Conservation (phyloP, 2,888 invertebrate genomes). For the Parnassius smintheus region DNA sequence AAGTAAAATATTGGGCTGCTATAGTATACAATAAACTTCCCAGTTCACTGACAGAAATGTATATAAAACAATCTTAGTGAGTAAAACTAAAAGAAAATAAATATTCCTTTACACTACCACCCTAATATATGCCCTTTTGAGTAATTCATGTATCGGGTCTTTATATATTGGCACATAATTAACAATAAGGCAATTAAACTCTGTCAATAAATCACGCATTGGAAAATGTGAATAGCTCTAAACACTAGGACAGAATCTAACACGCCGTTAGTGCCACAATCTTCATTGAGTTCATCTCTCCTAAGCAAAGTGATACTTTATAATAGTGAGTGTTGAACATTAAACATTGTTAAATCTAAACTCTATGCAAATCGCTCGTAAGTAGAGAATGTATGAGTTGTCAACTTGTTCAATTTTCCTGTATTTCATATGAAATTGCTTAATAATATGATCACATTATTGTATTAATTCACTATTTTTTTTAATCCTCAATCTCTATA, state of each 20-base stretch:
- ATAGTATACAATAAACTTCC: constrained; percentile 27
- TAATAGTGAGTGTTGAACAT: constrained; percentile 50
- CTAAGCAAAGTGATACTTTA: constrained; percentile 48
- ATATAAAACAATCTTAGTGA: constrained; percentile 47
- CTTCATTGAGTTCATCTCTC: constrained; percentile 38
- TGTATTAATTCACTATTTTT: constrained; percentile 17
- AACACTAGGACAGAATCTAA: constrained; percentile 20
- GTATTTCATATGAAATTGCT: constrained; percentile 17
- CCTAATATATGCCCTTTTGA: constrained; percentile 15
- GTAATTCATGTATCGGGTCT: constrained; percentile 8
- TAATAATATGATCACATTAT: constrained; percentile 15
- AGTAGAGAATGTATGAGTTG: constrained; percentile 27
- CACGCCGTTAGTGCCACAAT: constrained; percentile 37
- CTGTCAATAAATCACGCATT: constrained; percentile 7
- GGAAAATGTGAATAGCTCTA: constrained; percentile 7
- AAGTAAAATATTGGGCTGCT: constrained; percentile 36
- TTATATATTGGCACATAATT: constrained; percentile 26
- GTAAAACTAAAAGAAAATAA: constrained; percentile 53
- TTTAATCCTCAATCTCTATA: neutral
- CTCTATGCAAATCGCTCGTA: constrained; percentile 43
- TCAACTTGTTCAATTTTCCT: constrained; percentile 34
- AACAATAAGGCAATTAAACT: constrained; percentile 18
- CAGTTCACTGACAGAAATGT: constrained; percentile 22
- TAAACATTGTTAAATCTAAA: constrained; percentile 53
- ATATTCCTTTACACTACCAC: constrained; percentile 31